Conservation (phyloP, 2,888 invertebrate genomes). For the Drosophila subsilvestris region DNA sequence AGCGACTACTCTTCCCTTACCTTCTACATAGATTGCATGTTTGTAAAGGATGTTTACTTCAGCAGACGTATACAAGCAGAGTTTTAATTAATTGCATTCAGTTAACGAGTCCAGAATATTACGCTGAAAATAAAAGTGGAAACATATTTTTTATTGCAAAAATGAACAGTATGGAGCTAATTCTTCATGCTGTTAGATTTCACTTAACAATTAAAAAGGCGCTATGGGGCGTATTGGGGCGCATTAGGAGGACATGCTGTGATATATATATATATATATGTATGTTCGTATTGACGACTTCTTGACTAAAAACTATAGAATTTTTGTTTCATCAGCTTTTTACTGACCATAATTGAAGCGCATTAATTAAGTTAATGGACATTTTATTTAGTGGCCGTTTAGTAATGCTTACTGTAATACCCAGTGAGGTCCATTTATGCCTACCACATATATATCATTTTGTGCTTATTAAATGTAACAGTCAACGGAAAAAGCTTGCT, state of each 20-base stretch:
- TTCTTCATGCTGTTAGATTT: slow-evolving; percentile 76
- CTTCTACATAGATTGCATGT: slow-evolving; percentile 37
- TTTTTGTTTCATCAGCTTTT: slow-evolving; percentile 61
- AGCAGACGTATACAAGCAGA: slow-evolving; percentile 75
- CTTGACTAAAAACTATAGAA: slow-evolving; percentile 79
- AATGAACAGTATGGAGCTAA: slow-evolving; percentile 72
- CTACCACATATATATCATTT: slow-evolving; percentile 23
- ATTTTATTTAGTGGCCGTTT: slow-evolving; percentile 68
- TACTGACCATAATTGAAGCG: slow-evolving; percentile 70
- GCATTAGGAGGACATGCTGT: slow-evolving; percentile 60
- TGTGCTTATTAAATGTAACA: slow-evolving; percentile 55
- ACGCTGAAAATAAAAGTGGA: slow-evolving; percentile 17
- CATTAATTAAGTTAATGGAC: slow-evolving; percentile 79
- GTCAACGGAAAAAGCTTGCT: slow-evolving; percentile 14
- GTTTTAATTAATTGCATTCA: slow-evolving; percentile 75
- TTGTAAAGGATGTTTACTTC: slow-evolving; percentile 82
- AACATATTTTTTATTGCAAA: slow-evolving; percentile 66
- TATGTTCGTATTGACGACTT: slow-evolving; percentile 64
- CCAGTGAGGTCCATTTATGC: slow-evolving; percentile 46
- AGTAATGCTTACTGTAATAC: slow-evolving; percentile 19
- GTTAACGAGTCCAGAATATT: slow-evolving; percentile 15
- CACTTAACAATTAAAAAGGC: slow-evolving; percentile 15
- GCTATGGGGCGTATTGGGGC: neutral
- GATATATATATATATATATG: no score
- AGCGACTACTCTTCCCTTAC: slow-evolving; percentile 47